phyloP scores from a whole-genome alignment of 2,888 invertebrate species.

The Coelinius sp. region DNA sequence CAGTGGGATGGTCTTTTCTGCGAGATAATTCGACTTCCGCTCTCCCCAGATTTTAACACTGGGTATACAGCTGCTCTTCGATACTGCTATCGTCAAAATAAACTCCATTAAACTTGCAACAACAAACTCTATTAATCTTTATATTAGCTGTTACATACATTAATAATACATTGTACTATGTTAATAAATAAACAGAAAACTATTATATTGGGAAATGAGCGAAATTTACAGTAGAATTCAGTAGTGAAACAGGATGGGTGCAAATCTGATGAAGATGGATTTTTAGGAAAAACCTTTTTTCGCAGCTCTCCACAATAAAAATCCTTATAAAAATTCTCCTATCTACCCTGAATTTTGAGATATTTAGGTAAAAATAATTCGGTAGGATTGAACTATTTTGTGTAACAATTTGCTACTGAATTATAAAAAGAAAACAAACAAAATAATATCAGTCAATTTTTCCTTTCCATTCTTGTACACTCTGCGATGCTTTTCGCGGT shows the following conservation, averaged over 20 bases:
- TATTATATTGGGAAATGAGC: not conserved
- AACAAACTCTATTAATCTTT: not conserved
- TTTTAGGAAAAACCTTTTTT: not conserved
- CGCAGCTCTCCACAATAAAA: not conserved
- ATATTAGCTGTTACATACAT: not conserved
- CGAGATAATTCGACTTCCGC: conserved; percentile 36
- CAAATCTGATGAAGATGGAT: too few species aligned
- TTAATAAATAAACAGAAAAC: not conserved
- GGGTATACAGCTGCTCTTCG: not conserved
- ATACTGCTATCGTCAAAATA: not conserved
- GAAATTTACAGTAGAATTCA: not conserved
- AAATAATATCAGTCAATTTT: conserved; percentile 3
- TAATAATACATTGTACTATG: not conserved
- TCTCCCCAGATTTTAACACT: conserved; percentile 37
- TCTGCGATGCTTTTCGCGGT: conserved; percentile 51
- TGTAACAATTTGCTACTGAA: not conserved
- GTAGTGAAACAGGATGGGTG: too few species aligned
- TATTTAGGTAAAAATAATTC: too few species aligned
- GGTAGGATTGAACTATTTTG: not conserved
- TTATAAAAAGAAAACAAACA: too few species aligned
- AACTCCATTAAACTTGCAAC: not conserved
- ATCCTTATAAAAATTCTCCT: not conserved
- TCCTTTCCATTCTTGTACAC: conserved; percentile 15
- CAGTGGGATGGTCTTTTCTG: conserved; percentile 4
- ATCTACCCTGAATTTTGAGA: too few species aligned